phyloP scores from a whole-genome alignment of 2,888 invertebrate genomes.

The Noctua janthina region DNA sequence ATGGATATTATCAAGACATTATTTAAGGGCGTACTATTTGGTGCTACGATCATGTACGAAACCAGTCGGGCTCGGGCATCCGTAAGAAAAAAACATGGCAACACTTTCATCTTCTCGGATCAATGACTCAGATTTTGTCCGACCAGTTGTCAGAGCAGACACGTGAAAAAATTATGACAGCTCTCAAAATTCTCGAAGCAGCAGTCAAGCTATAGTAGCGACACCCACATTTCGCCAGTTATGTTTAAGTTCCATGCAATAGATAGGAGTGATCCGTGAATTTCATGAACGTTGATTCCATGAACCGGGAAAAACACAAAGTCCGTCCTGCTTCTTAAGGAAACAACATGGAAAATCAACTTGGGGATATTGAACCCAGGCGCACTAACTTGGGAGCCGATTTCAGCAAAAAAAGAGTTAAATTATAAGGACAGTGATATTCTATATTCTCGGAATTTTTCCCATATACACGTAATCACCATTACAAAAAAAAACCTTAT shows the following conservation, averaged over 20 bases:
- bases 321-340: too few species aligned
- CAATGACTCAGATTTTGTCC: background rate
- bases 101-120: too few species aligned
- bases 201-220: too few species aligned
- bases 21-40: too few species aligned
- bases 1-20: background rate
- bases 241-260: background rate
- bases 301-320: too few species aligned
- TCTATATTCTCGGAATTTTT: slow-evolving; percentile 9
- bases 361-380: background rate
- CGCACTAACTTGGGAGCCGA: background rate
- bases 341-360: too few species aligned
- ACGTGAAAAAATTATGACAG: background rate
- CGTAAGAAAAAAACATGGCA: too few species aligned
- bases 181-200: background rate
- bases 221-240: background rate
- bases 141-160: background rate
- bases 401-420: background rate
- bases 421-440: background rate
- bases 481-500: background rate
- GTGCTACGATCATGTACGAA: background rate
- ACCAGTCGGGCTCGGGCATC: background rate
- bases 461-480: slow-evolving; percentile 21
- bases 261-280: too few species aligned
- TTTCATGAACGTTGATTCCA: too few species aligned